Conservation (phyloP, 2,113 vertebrate species). For the Taurulus bubalis region DNA sequence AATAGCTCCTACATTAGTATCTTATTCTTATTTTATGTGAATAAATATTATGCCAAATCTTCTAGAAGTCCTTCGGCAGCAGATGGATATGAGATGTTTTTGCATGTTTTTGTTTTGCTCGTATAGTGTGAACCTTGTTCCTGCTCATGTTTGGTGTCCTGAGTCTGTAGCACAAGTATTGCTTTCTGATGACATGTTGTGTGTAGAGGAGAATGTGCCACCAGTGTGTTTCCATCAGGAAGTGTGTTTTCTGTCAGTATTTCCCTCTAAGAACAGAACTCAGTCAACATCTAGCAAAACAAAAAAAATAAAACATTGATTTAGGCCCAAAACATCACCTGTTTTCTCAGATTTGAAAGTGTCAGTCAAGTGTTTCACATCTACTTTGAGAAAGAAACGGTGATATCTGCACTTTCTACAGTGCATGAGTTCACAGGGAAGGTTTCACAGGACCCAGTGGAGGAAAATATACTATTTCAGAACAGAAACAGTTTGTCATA, state of each 20-base stretch:
- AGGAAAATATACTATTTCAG: no score
- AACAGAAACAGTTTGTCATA: not conserved
- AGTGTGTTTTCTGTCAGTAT: conserved; percentile 47
- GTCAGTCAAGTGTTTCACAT: no score
- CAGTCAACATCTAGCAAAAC: not conserved
- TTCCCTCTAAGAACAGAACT: conserved; percentile 22
- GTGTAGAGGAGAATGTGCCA: conserved; percentile 64
- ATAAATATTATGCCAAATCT: conserved; percentile 61
- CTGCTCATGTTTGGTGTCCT: conserved; percentile 33
- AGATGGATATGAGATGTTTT: not conserved
- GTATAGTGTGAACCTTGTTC: conserved; percentile 17
- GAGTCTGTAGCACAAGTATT: conserved; percentile 5
- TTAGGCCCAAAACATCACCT: no score
- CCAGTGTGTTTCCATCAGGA: conserved; percentile 19
- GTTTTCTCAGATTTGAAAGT: no score
- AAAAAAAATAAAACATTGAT: no score
- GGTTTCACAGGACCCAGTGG: no score
- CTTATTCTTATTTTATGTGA: conserved; percentile 52
- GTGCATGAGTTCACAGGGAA: no score
- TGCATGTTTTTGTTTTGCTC: conserved; percentile 16
- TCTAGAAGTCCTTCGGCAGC: not conserved
- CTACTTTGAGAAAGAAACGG: no score
- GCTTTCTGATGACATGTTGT: conserved; percentile 2
- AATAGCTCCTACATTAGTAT: conserved; percentile 3
- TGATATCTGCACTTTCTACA: no score